phyloP scores from a whole-genome alignment of 2,888 invertebrate species.

The Trissoscelio sp. region DNA sequence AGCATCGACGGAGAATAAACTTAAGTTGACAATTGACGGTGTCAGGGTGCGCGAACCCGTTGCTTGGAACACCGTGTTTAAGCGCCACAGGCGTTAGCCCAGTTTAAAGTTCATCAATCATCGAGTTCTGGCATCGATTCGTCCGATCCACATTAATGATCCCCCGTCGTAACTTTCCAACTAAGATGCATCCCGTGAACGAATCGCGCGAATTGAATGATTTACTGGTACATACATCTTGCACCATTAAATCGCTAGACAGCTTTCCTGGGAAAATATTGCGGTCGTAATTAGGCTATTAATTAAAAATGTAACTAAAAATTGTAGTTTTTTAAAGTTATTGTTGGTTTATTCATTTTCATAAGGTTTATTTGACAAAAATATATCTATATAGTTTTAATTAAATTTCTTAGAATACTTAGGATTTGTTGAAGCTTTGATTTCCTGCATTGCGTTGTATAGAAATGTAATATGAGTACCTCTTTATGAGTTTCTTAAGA shows the following conservation, averaged over 20 bases:
- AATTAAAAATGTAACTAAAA: no score
- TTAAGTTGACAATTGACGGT: slow-evolving; percentile 40
- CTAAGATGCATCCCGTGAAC: slow-evolving; percentile 30
- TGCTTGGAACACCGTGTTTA: slow-evolving; percentile 45
- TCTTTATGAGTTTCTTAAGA: no score
- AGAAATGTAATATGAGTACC: no score
- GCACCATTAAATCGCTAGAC: slow-evolving; percentile 22
- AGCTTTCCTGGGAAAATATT: slow-evolving; percentile 28
- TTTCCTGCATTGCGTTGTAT: no score
- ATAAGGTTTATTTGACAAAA: no score
- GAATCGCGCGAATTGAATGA: slow-evolving; percentile 47
- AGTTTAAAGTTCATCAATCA: slow-evolving; percentile 66
- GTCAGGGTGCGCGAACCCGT: slow-evolving; percentile 51
- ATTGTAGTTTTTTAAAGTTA: no score
- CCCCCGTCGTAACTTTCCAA: slow-evolving; percentile 46
- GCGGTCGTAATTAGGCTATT: background rate
- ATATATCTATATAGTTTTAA: no score
- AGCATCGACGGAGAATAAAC: no score
- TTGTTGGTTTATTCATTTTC: no score
- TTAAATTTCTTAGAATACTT: no score
- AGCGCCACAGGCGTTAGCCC: slow-evolving; percentile 48
- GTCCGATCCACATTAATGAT: slow-evolving; percentile 50
- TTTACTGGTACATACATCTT: slow-evolving; percentile 46
- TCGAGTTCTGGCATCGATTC: slow-evolving; percentile 58
- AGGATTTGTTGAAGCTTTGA: no score